A percentile compares a stretch with the other conserved stretches of the same genome.
Conservation (phyloP, 2,797 vertebrate genomes). For the Sebastes steindachneri region DNA sequence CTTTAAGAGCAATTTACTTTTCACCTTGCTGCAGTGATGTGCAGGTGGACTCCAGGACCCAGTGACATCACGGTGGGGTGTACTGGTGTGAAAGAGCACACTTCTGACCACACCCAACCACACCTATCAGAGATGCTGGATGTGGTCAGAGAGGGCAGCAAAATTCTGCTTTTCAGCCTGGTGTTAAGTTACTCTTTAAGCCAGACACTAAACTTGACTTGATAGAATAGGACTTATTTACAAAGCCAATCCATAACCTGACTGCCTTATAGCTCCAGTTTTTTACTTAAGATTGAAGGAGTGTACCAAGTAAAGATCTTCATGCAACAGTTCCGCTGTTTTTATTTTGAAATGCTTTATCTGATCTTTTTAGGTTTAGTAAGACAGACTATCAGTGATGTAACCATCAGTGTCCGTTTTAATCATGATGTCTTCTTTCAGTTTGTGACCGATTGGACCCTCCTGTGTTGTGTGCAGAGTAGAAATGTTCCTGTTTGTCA, state of each 20-base stretch:
- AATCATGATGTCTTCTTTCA: neutral
- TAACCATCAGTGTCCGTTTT: neutral
- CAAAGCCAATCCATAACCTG: neutral
- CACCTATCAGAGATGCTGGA: neutral
- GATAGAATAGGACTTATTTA: neutral
- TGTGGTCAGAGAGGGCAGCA: too few species aligned
- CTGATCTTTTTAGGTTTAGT: neutral
- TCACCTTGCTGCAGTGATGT: neutral
- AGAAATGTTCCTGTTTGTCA: neutral
- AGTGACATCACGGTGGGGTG: neutral
- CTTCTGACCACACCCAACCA: neutral
- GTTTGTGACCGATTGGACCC: neutral
- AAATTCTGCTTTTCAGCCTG: neutral
- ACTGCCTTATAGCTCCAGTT: neutral
- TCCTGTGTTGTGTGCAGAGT: neutral
- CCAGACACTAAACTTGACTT: neutral
- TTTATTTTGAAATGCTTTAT: slow-evolving; percentile 3
- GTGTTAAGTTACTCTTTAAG: neutral
- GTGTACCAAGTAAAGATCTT: neutral
- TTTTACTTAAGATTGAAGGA: neutral
- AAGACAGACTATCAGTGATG: neutral
- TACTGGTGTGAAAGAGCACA: neutral
- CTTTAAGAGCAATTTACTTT: too few species aligned
- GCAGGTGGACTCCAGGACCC: neutral
- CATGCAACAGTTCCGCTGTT: neutral